These are phyloP conservation scores for Carposina sasakii DNA, from an alignment of 1,140 invertebrate species.

Conservation along the genomic window DNA sequence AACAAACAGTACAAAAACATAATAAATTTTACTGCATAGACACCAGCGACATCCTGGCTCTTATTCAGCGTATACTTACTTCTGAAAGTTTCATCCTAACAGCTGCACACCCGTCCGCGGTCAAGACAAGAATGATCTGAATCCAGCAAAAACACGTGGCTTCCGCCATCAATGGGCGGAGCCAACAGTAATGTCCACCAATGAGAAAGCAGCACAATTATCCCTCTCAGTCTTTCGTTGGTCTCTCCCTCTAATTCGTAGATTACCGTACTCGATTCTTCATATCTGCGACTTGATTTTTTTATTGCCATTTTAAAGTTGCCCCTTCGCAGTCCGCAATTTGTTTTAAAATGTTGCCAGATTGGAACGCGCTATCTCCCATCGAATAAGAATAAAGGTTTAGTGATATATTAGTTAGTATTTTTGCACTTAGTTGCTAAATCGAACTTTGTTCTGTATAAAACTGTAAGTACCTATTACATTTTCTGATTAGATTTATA, in stretches of 20 bases:
- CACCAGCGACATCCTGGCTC: too few species aligned
- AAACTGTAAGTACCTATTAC: not conserved
- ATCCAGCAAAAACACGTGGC: constrained; percentile 52
- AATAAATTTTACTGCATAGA: too few species aligned
- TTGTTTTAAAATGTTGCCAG: constrained; percentile 24
- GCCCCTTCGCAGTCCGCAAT: constrained; percentile 22
- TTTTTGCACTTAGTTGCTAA: too few species aligned
- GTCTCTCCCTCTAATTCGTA: constrained; percentile 35
- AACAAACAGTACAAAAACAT: too few species aligned
- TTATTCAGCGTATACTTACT: too few species aligned
- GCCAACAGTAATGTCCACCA: constrained; percentile 21
- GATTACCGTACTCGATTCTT: constrained; percentile 51
- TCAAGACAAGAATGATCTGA: constrained; percentile 37
- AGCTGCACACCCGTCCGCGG: constrained; percentile 30
- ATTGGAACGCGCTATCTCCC: constrained; percentile 17
- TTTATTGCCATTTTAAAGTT: constrained; percentile 42
- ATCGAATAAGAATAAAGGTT: constrained; percentile 10
- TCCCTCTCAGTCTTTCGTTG: constrained; percentile 21
- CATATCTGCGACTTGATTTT: constrained; percentile 47
- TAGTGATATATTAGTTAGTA: too few species aligned
- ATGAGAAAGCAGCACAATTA: constrained; percentile 15
- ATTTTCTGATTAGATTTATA: too few species aligned
- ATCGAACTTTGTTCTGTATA: too few species aligned
- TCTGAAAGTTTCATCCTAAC: constrained; percentile 25
- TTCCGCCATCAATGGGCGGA: constrained; percentile 33